Evolutionary conservation across 2,113 vertebrate species (phyloP), one percentile per base, ranked within the genome.

Genomic region (Amphilophus citrinellus): DNA sequence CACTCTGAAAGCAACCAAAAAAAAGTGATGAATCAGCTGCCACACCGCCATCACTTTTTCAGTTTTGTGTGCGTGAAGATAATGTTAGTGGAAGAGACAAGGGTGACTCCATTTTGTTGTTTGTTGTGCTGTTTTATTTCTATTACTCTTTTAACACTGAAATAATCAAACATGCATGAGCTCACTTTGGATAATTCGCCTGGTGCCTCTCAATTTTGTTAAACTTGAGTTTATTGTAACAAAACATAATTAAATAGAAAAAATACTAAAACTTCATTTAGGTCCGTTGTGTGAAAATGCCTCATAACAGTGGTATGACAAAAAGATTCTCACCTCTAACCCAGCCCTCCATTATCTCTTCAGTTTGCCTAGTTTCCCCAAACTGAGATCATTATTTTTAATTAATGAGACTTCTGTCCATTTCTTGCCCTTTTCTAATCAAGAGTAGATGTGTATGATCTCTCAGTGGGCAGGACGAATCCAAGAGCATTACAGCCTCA

Each of bases 401-500:
- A 95, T 94, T 94, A 93, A 92, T 86, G 79, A 90, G 79, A 87
- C 83, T 90, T 89, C 77, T 87, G 71, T 91, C 82, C 62, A 61
- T 75, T 87, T 91, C 35, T 85, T 77, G 71, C 80, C 76, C 63
- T 92, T 91, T 89, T 80, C 84, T 90, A 89, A 95, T 95, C 93
- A 93, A 83, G 66, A 61, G 61, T 77, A 84, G 56, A 88, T 79
- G 61, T 77, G 66, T 91, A 80, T 89, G 93, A 94, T 95, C 91
- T 87, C 66, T 89, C 73, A 62, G 80, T 88, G 86, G 86, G 77
- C 84, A 84, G 85, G 91, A 90, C 86, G 89, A 92, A 94, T 94
- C 87, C 79, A 79, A 89, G 92, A 90, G 88, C 85, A 89, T 93
- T 91, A 90, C 77, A 77, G 57, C 80, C 92, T 95, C 91, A 92